These are phyloP conservation scores for Ophioninae sp. DNA, from an alignment of 2,888 invertebrate genomes.

Conservation along the genomic window DNA sequence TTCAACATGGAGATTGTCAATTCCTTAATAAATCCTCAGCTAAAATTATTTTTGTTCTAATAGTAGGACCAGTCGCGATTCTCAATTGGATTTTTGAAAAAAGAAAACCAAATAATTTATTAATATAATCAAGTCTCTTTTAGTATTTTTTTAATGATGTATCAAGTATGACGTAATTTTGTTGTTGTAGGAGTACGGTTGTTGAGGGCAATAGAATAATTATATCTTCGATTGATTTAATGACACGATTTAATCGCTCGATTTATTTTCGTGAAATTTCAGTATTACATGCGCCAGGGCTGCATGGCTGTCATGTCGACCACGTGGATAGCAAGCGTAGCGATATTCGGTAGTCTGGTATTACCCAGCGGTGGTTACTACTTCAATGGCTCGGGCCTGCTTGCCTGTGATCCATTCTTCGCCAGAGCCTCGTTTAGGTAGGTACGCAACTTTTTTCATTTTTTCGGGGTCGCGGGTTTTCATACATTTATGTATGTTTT, in stretches of 20 bases:
- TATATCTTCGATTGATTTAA: neutral
- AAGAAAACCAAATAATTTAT: neutral
- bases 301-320: conserved; percentile 92
- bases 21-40: too few relatives aligned
- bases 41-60: too few relatives aligned
- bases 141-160: neutral
- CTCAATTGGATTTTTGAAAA: neutral
- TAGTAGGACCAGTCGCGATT: too few relatives aligned
- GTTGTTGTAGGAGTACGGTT: neutral
- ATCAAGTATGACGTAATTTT: neutral
- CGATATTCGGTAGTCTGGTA: conserved; percentile 91
- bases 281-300: conserved; percentile 85
- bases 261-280: conserved; percentile 64
- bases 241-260: neutral
- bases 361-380: conserved; percentile 93
- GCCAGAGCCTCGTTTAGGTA: conserved; percentile 87
- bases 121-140: neutral
- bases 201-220: neutral
- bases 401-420: conserved; percentile 94
- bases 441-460: conserved; percentile 46
- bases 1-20: too few relatives aligned
- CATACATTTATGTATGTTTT: too few relatives aligned
- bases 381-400: conserved; percentile 92
- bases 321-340: conserved; percentile 93
- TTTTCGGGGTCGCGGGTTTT: conserved; percentile 2